Evolutionary conservation across 2,113 vertebrate species (phyloP), one percentile per base, ranked within the genome.

Genomic region (Benthochromis sp.): DNA sequence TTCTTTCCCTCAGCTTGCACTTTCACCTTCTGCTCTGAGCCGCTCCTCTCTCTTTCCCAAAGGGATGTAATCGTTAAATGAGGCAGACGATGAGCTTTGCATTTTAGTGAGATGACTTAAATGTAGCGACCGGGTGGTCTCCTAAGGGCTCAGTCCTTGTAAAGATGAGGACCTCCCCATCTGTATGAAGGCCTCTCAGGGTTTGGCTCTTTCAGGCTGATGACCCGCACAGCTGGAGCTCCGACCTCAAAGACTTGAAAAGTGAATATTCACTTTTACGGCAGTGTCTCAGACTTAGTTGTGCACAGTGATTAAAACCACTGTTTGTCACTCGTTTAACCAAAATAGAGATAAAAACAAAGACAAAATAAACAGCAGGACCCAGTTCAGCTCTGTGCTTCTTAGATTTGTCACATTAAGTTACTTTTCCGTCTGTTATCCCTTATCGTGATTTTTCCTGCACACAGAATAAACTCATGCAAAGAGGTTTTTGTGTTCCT

Each of bases 71-170:
- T 78, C 3, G 79, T 89, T 89, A 90, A 92, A 92, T 36, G 87
- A 92, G 40, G 90, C 86, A 53, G 90, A 87, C 31, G 78, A 91
- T 83, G 91, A 92, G 92, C 91, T 92, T 89, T 84, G 71, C 81
- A 50, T 84, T 85, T 91, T 90, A 89, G 86, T 81, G 84, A 88
- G 89, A 89, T 54, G 86, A 86, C 87, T 89, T 71, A 84, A 86
- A 85, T 2, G 81, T 82, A 21, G 84, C 17, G 47, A 66, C 91
- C 66, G 85, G 93, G 94, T 95, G 95, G 94, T 95, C 94, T 94
- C 86, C n/a, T 17, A 69, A 81, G 91, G 81, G 34, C 84, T 17
- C 7, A 16, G 84, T 61, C 79, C 93, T 93, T 88, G 90, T 95
- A 94, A 95, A 95, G 90, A 90, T 27, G 10, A 69, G 66, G 82